These are phyloP conservation scores for Tribolium castaneum DNA, from an alignment of 1,140 invertebrate species.

Conservation along the genomic window DNA sequence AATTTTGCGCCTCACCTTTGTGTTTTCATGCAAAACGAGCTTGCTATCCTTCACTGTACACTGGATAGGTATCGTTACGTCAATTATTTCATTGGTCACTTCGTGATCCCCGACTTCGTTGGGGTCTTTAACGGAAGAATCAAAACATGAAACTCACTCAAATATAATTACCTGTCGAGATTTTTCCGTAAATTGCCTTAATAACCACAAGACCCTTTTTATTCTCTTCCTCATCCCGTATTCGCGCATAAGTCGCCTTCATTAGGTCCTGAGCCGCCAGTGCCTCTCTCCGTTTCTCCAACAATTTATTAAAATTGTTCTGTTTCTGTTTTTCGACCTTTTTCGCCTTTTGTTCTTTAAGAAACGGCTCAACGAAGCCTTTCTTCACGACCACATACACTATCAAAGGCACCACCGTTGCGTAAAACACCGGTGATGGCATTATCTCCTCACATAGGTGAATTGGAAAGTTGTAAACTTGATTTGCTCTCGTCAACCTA, in stretches of 20 bases:
- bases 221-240: slow-evolving; percentile 79
- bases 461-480: slow-evolving; percentile 91
- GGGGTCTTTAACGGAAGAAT: slow-evolving; percentile 39
- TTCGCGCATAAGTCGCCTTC: slow-evolving; percentile 83
- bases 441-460: slow-evolving; percentile 91
- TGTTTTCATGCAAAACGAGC: slow-evolving; percentile 84
- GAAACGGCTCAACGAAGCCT: slow-evolving; percentile 87
- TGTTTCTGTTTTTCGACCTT: slow-evolving; percentile 81
- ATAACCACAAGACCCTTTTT: slow-evolving; percentile 87
- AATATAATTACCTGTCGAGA: slow-evolving; percentile 45
- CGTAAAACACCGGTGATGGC: slow-evolving; percentile 92
- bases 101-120: slow-evolving; percentile 57
- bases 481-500: slow-evolving; percentile 86
- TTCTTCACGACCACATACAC: slow-evolving; percentile 86
- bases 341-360: slow-evolving; percentile 78
- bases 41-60: slow-evolving; percentile 93
- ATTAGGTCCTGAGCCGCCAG: slow-evolving; percentile 88
- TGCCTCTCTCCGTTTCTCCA: slow-evolving; percentile 85
- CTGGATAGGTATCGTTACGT: slow-evolving; percentile 94
- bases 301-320: slow-evolving; percentile 78
- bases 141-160: slow-evolving; percentile 3
- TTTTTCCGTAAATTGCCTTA: slow-evolving; percentile 84
- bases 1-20: slow-evolving; percentile 77
- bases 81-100: slow-evolving; percentile 76
- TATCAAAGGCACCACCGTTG: slow-evolving; percentile 86